These are phyloP conservation scores for Heterochromis multidens DNA, from an alignment of 2,113 vertebrate species.

Conservation along the genomic window DNA sequence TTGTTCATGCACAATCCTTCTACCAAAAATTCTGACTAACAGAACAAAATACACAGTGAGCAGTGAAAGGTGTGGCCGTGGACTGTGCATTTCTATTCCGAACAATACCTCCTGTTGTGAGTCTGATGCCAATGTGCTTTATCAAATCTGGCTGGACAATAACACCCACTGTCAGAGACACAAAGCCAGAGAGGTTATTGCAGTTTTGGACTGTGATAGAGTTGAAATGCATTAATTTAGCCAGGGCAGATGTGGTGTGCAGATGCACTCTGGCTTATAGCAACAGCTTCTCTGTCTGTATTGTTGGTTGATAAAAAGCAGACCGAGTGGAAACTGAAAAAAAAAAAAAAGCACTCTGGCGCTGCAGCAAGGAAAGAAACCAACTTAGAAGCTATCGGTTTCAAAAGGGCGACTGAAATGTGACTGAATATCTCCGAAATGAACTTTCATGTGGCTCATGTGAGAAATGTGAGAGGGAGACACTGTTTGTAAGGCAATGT, in stretches of 20 bases:
- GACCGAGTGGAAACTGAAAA: not conserved
- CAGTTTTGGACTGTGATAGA: conserved; percentile 34
- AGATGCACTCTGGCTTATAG: conserved; percentile 7
- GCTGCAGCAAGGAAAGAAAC: not conserved
- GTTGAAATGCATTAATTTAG: conserved; percentile 49
- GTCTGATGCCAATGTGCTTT: conserved; percentile 6
- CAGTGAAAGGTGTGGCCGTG: not conserved
- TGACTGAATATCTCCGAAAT: not conserved
- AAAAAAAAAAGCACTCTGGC: not conserved
- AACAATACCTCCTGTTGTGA: not conserved
- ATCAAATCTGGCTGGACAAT: conserved; percentile 54
- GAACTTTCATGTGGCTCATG: not conserved
- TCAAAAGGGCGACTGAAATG: not conserved
- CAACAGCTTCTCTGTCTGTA: not conserved
- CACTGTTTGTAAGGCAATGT: conserved; percentile 10
- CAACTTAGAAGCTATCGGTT: not conserved
- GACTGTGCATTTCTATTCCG: not conserved
- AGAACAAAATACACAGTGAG: not conserved
- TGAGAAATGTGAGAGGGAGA: not conserved
- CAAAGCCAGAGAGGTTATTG: conserved; percentile 13
- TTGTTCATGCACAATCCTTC: not conserved
- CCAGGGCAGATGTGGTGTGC: conserved; percentile 32
- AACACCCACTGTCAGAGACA: conserved; percentile 18
- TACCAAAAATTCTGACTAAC: not conserved
- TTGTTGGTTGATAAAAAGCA: conserved; percentile 11